A percentile compares a stretch with the other conserved stretches of the same genome.
These are phyloP conservation scores for Periparus ater DNA, from an alignment of 2,797 vertebrate species.

Conservation along the genomic window DNA sequence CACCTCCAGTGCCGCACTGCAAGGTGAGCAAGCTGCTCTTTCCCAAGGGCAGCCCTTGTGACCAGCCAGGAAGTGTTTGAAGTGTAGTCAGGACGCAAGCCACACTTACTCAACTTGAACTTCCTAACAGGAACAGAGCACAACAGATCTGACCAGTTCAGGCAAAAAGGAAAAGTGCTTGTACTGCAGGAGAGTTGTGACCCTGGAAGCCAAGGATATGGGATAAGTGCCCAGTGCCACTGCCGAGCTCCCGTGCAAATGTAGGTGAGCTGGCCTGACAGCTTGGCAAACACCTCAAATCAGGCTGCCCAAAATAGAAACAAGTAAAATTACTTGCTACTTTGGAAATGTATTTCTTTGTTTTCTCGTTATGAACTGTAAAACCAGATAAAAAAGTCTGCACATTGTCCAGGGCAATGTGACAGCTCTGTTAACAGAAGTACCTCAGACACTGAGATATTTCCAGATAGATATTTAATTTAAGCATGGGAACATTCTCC, in stretches of 20 bases:
- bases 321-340: conserved; percentile 12
- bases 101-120: neutral
- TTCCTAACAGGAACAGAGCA: neutral
- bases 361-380: conserved; percentile 7
- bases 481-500: neutral
- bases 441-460: neutral
- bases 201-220: neutral
- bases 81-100: neutral
- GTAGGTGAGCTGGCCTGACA: neutral
- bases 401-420: neutral
- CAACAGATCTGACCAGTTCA: too few relatives aligned
- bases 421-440: neutral
- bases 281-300: neutral
- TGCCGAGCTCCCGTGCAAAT: neutral
- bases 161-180: neutral
- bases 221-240: neutral
- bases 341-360: neutral
- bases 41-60: neutral
- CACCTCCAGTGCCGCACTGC: neutral
- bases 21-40: neutral
- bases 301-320: conserved; percentile 10
- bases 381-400: neutral
- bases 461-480: neutral
- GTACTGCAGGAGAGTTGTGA: neutral
- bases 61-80: accelerated